These are phyloP conservation scores for Tetramorium simillimum DNA, from an alignment of 1,140 invertebrate species.

Conservation along the genomic window DNA sequence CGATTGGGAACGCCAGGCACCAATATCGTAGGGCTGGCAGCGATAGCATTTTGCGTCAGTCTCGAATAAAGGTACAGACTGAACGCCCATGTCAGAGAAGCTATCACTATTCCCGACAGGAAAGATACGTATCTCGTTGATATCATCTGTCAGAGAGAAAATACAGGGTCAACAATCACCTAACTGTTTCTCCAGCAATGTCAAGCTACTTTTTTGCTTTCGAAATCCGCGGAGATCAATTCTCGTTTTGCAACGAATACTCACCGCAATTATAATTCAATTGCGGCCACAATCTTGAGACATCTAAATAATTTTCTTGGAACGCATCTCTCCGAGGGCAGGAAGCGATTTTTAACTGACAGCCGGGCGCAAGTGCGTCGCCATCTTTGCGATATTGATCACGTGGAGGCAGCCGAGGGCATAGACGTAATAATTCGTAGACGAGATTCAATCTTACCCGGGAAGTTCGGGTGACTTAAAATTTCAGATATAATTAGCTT, in stretches of 20 bases:
- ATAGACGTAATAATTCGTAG: too few relatives aligned
- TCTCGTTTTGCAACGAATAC: not conserved
- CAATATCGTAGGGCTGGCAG: constrained; percentile 76
- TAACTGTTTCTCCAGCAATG: not conserved
- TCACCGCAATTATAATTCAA: not conserved
- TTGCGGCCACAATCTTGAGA: not conserved
- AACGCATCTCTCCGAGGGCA: not conserved
- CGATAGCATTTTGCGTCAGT: constrained; percentile 80
- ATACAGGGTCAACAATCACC: not conserved
- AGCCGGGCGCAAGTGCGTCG: not conserved
- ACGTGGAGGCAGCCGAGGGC: not conserved
- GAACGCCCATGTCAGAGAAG: constrained; percentile 89
- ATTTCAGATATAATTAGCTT: too few relatives aligned
- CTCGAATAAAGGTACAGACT: constrained; percentile 88
- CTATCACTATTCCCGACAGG: constrained; percentile 87
- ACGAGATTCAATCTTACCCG: too few relatives aligned
- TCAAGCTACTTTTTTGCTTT: not conserved
- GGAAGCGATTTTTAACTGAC: not conserved
- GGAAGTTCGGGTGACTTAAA: too few relatives aligned
- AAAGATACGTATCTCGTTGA: constrained; percentile 86
- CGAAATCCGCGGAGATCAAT: not conserved
- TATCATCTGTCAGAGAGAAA: constrained; percentile 77
- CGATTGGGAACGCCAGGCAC: constrained; percentile 67
- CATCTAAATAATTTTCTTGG: not conserved
- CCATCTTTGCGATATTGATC: not conserved